Evolutionary conservation across 1,140 invertebrate genomes (phyloP), one percentile per base, ranked within the genome.

Genomic region (Chironomus tepperi): DNA sequence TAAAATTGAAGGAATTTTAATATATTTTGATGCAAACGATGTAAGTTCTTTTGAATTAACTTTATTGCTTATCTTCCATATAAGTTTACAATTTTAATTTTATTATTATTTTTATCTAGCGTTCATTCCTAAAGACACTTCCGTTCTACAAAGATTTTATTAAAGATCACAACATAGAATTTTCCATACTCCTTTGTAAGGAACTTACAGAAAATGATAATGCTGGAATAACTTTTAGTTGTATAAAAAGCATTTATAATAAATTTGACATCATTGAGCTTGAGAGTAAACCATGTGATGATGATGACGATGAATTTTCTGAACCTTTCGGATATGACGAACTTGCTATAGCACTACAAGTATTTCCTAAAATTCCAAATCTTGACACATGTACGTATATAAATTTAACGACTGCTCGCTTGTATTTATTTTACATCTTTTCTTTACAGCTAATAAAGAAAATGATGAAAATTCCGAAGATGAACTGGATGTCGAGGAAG

Each of bases 181-280:
- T 76, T 7, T 74, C 65, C 19, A 74, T 76, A 42, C 42, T 76
- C 18, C 42, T 76, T 7, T 76, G 75, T 42, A 73, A 73, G 34
- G 16, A 73, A 65, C n/a, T 76, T n/a, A 19, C 24, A 19, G 75
- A 76, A 7, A 65, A 76, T 65, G 18, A 42, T 1, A 74, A 74
- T 18, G 73, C 73, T 9, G 75, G 75, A 42, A 74, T 76, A 2
- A 76, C 75, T 1, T 76, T 74, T 73, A 76, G 74, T 42, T 74
- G 74, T 16, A 64, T 42, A 12, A 76, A 74, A 47, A n/a, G 74
- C 42, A 16, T 8, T 2, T 43, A 34, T 34, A 73, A 73, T 7
- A n/a, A 74, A 18, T 42, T 76, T 9, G 75, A 76, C 73, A 67
- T 76, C 0, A 76, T 76, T 16, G 75, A 76, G 15, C 24, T 76